Percentiles rank a stretch among this genome's conserved stretches.
These are phyloP conservation scores for Marmota flaviventris DNA, from an alignment of 2,113 vertebrate genomes.

Conservation along the genomic window DNA sequence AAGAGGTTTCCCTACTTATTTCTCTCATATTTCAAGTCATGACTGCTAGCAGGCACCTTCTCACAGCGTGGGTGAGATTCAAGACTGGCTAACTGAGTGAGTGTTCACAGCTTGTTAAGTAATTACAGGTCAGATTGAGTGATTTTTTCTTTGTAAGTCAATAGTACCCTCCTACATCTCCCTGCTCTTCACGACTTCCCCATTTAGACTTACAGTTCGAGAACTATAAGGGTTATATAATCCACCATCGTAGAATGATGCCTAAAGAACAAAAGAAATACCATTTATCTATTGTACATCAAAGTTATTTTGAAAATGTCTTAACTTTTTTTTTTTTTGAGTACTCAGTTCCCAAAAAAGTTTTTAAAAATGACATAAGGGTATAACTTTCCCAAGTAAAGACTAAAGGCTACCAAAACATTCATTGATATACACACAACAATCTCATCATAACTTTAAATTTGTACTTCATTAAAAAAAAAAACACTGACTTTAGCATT, in stretches of 20 bases:
- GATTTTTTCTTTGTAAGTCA: background rate
- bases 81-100: background rate
- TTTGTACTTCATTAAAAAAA: slow-evolving; percentile 26
- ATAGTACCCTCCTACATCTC: background rate
- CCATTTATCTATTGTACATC: slow-evolving; percentile 11
- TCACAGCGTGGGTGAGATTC: background rate
- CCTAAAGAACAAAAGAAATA: slow-evolving; percentile 88
- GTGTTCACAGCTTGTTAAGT: background rate
- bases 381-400: background rate
- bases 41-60: background rate
- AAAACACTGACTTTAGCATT: background rate
- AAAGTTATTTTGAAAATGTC: slow-evolving; percentile 40
- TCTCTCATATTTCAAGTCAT: background rate
- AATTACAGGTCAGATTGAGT: background rate
- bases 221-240: slow-evolving; percentile 90
- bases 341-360: slow-evolving; percentile 2
- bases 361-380: background rate
- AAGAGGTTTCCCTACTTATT: background rate
- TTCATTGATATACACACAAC: background rate
- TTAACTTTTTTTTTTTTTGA: background rate
- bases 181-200: background rate
- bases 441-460: slow-evolving; percentile 1
- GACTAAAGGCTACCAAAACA: background rate
- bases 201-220: slow-evolving; percentile 91
- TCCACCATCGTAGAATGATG: slow-evolving; percentile 90